Evolutionary conservation across 1,140 invertebrate genomes (phyloP), one percentile per base, ranked within the genome.

Genomic region (Drosophila santomea): DNA sequence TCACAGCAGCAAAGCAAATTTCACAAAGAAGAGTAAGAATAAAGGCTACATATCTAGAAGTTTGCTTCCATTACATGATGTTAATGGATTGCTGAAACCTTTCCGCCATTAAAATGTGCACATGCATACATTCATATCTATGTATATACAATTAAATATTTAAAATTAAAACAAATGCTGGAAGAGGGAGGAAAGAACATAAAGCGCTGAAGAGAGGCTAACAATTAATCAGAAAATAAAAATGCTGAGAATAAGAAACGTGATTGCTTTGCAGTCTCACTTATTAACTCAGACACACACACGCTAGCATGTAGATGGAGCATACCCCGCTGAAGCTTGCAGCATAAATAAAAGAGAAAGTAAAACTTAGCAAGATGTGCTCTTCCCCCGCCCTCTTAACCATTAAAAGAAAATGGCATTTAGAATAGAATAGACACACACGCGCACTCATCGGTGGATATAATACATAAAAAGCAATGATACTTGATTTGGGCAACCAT

Each of bases 321-420:
- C 32, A 60, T 36, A 47, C 39, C 60, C 47, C 36, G 43, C 45
- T 80, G 56, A 57, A 78, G 52, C 56, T 71, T 57, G 58, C 41
- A 78, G 73, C 76, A 89, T 89, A 88, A 84, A 89, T 88, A 89
- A 88, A 88, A 84, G 84, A 88, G 84, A 88, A 88, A 88, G 84
- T 89, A 80, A 83, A 80, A 52, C 62, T 72, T 69, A 68, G 74
- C 50, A 79, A 81, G 77, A 86, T 73, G 66, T 54, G 41, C 43
- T 38, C 25, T 6, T n/a, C 11, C 20, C 14, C 8, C 28, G n/a
- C 20, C 15, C 41, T n/a, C 38, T 36, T 51, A 2, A 12, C n/a
- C 1, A 52, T 54, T 23, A 36, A 59, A 15, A 47, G 51, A 44
- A 54, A 61, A 69, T 54, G 59, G 41, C 45, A 69, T 77, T 67